Evolutionary conservation across 1,140 invertebrate species (phyloP), one percentile per base, ranked within the genome.

Genomic region (Lordiphosa stackelbergi): DNA sequence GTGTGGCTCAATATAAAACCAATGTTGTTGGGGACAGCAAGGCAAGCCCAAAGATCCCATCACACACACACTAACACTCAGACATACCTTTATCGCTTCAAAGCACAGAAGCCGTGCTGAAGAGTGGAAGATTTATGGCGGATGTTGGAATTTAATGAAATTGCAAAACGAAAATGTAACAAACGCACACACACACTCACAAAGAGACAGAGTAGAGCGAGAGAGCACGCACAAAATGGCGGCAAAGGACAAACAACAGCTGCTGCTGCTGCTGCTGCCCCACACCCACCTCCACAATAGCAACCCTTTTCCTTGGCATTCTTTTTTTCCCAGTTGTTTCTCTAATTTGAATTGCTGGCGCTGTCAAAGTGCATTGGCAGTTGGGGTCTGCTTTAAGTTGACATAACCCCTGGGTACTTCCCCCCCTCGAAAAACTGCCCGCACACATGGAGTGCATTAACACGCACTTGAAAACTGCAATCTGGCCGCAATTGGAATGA

Each of bases 71-170:
- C 68, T 55, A 58, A 71, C 61, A 66, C 53, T 56, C 79, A 68
- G 49, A 64, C 64, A 65, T 71, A 83, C 77, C 77, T 81, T 81
- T 81, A 83, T 83, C 77, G 78, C 78, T 81, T 81, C 78, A 83
- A 83, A 83, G 77, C 77, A 81, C 77, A 83, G 77, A 83, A 81
- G 73, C 72, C 77, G 38, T 81, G 77, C 77, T 83, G 77, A 83
- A 83, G 77, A 83, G 77, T 74, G 75, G 71, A 85, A 85, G 79
- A 85, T 85, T 85, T 85, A 85, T 85, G 83, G 79, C 81, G 81
- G 81, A 85, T 85, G 79, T 70, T 85, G 79, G 79, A 85, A 85
- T 85, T 85, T 85, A 85, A 85, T 85, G 79, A 85, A 85, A 85
- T 85, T 85, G 79, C 79, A 85, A 85, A 85, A 85, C 79, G 81